Evolutionary conservation across 2,888 invertebrate genomes (phyloP).

Genomic region (Sphaerophoria taeniata): DNA sequence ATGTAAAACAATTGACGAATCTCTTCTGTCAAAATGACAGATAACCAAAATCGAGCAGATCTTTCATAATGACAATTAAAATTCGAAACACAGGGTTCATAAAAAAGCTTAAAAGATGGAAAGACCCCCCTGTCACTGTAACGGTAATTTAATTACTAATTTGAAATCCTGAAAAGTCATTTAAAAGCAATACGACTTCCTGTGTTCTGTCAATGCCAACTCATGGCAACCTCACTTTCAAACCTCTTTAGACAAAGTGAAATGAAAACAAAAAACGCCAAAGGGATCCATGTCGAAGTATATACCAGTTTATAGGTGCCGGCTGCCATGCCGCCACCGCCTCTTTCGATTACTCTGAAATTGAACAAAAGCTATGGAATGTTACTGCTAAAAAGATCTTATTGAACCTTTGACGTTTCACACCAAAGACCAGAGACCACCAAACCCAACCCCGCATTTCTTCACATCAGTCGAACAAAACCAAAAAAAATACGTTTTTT

Average conservation of each 20-base stretch:
- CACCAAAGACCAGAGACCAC: conserved; percentile 1
- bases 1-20: too few species aligned
- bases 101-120: too few species aligned
- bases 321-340: not conserved
- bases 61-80: too few species aligned
- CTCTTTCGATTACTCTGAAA: conserved; percentile 34
- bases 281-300: conserved; percentile 1
- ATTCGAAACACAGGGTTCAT: too few species aligned
- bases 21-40: too few species aligned
- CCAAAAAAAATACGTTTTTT: too few species aligned
- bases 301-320: not conserved
- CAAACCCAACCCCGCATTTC: conserved; percentile 6
- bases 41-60: too few species aligned
- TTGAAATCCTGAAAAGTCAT: not conserved
- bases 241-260: not conserved
- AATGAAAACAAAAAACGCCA: conserved; percentile 7
- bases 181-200: not conserved
- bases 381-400: conserved; percentile 65
- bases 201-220: not conserved
- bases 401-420: conserved; percentile 65
- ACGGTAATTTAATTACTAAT: too few species aligned
- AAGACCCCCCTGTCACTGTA: too few species aligned
- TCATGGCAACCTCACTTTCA: conserved; percentile 3
- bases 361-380: conserved; percentile 40
- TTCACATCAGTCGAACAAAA: too few species aligned